Percentiles rank a stretch among this genome's conserved stretches.
These are phyloP conservation scores for Therioaphis trifolii DNA, from an alignment of 2,888 invertebrate species.

Conservation along the genomic window DNA sequence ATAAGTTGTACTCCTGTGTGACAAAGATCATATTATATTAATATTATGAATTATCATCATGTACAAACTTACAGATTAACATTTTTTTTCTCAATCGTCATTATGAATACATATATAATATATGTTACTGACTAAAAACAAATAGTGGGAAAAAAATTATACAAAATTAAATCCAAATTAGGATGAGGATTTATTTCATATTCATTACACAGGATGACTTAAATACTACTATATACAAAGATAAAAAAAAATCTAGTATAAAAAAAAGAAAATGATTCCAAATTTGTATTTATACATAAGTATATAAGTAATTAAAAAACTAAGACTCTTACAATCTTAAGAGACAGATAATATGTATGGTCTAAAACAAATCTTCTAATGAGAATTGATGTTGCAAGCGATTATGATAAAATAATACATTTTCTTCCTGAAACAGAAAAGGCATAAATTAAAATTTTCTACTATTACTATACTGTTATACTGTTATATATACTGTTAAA, in stretches of 20 bases:
- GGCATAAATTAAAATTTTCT: neutral
- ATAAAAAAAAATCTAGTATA: slow-evolving; percentile 2
- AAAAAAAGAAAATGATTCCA: too few species aligned
- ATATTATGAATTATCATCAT: neutral
- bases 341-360: slow-evolving; percentile 8
- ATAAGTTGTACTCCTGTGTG: neutral
- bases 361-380: slow-evolving; percentile 31
- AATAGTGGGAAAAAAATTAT: neutral
- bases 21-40: slow-evolving; percentile 38
- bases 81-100: neutral
- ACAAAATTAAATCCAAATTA: neutral
- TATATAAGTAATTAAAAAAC: slow-evolving; percentile 18
- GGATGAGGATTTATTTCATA: too few species aligned
- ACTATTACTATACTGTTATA: too few species aligned
- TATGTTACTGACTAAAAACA: slow-evolving; percentile 22
- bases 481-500: too few species aligned
- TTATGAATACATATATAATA: too few species aligned
- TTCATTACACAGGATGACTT: too few species aligned
- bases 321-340: neutral
- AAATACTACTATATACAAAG: slow-evolving; percentile 41
- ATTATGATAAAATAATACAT: neutral
- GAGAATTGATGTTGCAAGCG: neutral
- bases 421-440: slow-evolving; percentile 25
- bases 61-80: slow-evolving; percentile 24
- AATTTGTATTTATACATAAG: slow-evolving; percentile 11